Conservation (phyloP, 2,113 vertebrate species). For the Turdus rufiventris region DNA sequence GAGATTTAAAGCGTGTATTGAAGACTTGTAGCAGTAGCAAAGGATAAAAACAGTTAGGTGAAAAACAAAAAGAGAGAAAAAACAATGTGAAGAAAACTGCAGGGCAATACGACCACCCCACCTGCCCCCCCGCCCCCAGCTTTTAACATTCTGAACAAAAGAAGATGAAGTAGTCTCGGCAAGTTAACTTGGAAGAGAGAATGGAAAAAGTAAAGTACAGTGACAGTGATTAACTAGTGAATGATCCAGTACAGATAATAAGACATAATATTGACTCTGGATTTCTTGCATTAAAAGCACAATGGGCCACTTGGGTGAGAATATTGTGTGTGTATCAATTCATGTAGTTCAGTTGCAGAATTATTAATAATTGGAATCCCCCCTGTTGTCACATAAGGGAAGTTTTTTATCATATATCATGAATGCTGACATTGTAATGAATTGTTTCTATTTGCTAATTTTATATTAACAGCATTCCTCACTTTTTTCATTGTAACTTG, state of each 20-base stretch:
- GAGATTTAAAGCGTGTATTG: not conserved
- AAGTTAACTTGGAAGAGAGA: not conserved
- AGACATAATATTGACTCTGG: not conserved
- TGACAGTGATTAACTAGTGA: not conserved
- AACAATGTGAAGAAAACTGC: not conserved
- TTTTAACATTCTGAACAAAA: not conserved
- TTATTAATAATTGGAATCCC: not conserved
- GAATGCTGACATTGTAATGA: not conserved
- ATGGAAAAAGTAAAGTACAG: not conserved
- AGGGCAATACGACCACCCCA: not conserved
- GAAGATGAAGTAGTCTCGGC: not conserved
- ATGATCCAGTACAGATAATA: not conserved
- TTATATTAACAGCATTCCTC: not conserved
- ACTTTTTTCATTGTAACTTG: not conserved
- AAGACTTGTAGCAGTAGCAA: conserved; percentile 1
- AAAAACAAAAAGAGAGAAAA: conserved; percentile 5
- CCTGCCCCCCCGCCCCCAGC: fast-evolving
- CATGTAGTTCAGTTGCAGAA: not conserved
- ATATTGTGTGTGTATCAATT: not conserved
- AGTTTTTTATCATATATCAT: not conserved
- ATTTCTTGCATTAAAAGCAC: not conserved
- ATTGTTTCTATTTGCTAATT: not conserved
- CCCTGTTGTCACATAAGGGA: not conserved
- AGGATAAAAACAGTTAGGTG: not conserved
- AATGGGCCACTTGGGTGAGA: not conserved